phyloP scores from a whole-genome alignment of 2,888 invertebrate genomes.

The Papilio protenor region DNA sequence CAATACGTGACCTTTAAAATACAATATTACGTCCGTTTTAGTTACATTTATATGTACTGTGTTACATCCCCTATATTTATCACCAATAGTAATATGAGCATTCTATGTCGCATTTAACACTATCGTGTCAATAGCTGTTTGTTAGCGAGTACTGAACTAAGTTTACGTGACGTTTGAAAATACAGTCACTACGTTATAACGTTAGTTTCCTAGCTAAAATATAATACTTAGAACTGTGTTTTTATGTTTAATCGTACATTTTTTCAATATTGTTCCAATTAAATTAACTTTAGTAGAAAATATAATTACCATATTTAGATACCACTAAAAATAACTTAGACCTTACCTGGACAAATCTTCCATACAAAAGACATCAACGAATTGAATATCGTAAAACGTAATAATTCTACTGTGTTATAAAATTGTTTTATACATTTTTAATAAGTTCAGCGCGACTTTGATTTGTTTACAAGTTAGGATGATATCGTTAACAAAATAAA shows the following conservation, averaged over 20 bases:
- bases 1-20: conserved; percentile 3
- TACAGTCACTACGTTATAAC: background rate
- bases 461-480: conserved; percentile 22
- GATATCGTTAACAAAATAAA: background rate
- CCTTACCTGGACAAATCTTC: background rate
- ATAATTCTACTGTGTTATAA: background rate
- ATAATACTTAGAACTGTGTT: background rate
- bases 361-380: conserved; percentile 56
- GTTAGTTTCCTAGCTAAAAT: conserved; percentile 11
- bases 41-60: background rate
- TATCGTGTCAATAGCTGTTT: background rate
- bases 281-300: no score
- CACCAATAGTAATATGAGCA: conserved; percentile 6
- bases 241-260: background rate
- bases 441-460: background rate
- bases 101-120: background rate
- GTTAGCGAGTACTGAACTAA: background rate
- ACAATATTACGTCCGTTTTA: background rate
- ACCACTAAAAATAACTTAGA: background rate
- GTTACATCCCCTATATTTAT: background rate
- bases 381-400: background rate
- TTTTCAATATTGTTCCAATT: background rate
- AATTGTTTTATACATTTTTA: conserved; percentile 9
- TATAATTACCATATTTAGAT: background rate
- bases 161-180: background rate